Conservation (phyloP, 2,113 vertebrate species). For the Motacilla tschutschensis region DNA sequence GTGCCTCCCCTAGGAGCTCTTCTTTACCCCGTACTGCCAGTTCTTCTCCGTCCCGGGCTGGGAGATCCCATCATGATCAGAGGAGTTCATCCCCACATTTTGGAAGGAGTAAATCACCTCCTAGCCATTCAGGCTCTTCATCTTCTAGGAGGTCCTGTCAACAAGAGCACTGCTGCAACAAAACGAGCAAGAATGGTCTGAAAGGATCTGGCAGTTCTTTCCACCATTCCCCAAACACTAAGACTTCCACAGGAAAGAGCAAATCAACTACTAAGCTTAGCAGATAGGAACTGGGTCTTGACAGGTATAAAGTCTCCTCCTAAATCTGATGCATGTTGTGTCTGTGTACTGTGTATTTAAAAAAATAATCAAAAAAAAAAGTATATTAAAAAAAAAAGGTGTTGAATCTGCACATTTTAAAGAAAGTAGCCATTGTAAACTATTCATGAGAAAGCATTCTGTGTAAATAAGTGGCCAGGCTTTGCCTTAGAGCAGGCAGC, state of each 20-base stretch:
- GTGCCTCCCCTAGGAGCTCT: conserved; percentile 91
- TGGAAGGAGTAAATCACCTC: conserved; percentile 92
- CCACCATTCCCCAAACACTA: conserved; percentile 78
- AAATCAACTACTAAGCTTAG: conserved; percentile 93
- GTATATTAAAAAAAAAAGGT: conserved; percentile 24
- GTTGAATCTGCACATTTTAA: conserved; percentile 71
- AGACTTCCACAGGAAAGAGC: conserved; percentile 83
- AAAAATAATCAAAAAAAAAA: conserved; percentile 48
- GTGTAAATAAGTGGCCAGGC: conserved; percentile 56
- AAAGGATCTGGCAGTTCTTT: conserved; percentile 76
- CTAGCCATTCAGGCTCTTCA: conserved; percentile 93
- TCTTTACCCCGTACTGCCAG: conserved; percentile 94
- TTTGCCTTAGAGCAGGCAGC: conserved; percentile 60
- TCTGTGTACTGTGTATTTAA: conserved; percentile 75
- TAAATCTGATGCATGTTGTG: conserved; percentile 75
- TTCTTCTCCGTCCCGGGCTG: conserved; percentile 91
- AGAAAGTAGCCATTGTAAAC: conserved; percentile 64
- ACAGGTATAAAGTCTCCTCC: conserved; percentile 63
- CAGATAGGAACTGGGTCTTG: conserved; percentile 85
- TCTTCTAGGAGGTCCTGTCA: conserved; percentile 89
- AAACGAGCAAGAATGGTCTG: conserved; percentile 79
- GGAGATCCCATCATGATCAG: conserved; percentile 83
- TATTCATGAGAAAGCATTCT: conserved; percentile 62
- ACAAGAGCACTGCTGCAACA: conserved; percentile 87
- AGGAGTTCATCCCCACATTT: conserved; percentile 82